Evolutionary conservation across 2,888 invertebrate genomes (phyloP), one percentile per base, ranked within the genome.

Genomic region (Pharmacophagus antenor): DNA sequence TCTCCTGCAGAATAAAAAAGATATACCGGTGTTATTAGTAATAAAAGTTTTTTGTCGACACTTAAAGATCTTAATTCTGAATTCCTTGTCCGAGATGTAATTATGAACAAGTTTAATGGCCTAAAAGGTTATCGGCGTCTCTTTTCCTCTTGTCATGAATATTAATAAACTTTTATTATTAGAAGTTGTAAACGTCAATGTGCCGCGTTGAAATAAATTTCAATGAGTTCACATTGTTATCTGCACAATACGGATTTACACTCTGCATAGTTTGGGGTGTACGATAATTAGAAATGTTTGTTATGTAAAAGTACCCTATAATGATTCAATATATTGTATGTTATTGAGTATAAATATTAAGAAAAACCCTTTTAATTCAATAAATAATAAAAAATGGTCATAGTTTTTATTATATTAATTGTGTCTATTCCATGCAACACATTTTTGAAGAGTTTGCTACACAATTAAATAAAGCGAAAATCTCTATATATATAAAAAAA

Each of bases 161-260:
- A 57, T 50, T 57, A 57, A 57, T 57, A 57, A 44, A 57, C 42
- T 50, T 21, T 50, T 57, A 46, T 55, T 55, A 55, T 57, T 57
- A 42, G 23, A 41, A 50, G 25, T 50, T 50, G 27, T 57, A 41
- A 44, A 47, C 51, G 21, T 46, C 46, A 58, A 18, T 51, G 50
- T 57, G 27, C 27, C 50, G 50, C 51, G 42, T 58, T 52, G 15
- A 58, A 58, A 52, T 58, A 46, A 25, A 58, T 52, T 46, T 52
- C 51, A 37, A 47, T 15, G 23, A 53, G 12, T 25, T 44, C 53
- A 15, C 18, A 53, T 58, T 52, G 50, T 51, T 44, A 46, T 46
- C 21, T 41, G 17, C 46, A 27, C 25, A 50, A 21, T 50, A 50
- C 15, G 17, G 27, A 18, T 21, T 44, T 21, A 21, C 20, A 18